Percentiles rank a stretch among this genome's conserved stretches.
Conservation (phyloP, 2,888 invertebrate species). For the Ectemnius lituratus region DNA sequence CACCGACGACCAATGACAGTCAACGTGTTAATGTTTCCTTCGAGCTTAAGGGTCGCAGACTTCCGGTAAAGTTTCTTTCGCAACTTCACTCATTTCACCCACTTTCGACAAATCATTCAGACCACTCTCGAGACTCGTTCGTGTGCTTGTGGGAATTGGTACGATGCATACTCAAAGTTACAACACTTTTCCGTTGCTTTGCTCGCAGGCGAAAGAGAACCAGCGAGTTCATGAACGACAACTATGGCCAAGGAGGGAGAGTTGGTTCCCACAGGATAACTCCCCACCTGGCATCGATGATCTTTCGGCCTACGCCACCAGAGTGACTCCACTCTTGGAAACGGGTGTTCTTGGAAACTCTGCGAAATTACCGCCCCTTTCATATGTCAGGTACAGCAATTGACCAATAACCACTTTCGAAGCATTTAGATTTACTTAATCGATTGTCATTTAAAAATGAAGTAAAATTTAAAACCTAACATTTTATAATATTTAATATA, state of each 20-base stretch:
- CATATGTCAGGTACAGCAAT: constrained; percentile 14
- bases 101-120: background rate
- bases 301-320: constrained; percentile 1
- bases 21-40: too few species aligned
- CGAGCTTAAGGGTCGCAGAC: too few species aligned
- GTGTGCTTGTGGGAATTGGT: background rate
- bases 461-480: too few species aligned
- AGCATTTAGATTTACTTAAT: too few species aligned
- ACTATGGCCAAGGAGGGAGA: constrained; percentile 14
- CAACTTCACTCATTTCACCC: background rate
- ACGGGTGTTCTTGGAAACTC: constrained; percentile 9
- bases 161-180: too few species aligned
- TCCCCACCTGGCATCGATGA: constrained; percentile 3
- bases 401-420: too few species aligned
- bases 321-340: background rate
- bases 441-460: too few species aligned
- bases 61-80: background rate
- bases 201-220: background rate
- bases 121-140: background rate
- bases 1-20: too few species aligned
- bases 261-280: background rate
- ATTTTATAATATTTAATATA: too few species aligned
- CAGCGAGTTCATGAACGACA: constrained; percentile 12
- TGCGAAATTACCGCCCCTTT: constrained; percentile 6
- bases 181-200: too few species aligned